phyloP scores from a whole-genome alignment of 2,113 vertebrate species.

The Anhinga anhinga region DNA sequence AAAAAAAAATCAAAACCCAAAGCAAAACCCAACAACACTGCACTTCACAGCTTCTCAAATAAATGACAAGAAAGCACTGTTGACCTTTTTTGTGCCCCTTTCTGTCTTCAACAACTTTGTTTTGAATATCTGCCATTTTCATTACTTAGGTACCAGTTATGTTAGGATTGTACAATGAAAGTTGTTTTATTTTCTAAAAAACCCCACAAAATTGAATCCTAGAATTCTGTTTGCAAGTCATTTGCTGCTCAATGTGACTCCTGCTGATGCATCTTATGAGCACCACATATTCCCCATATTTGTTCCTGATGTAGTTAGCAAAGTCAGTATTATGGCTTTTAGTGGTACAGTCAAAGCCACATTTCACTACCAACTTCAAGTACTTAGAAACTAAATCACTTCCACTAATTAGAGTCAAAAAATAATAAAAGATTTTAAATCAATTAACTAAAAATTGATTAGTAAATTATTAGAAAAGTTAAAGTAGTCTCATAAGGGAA shows the following conservation, averaged over 20 bases:
- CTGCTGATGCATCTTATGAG: neutral
- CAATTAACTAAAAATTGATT: neutral
- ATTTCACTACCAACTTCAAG: neutral
- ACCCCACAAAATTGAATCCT: neutral
- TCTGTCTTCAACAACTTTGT: too few relatives aligned
- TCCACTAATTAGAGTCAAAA: neutral
- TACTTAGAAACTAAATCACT: neutral
- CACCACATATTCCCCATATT: neutral
- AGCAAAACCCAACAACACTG: neutral
- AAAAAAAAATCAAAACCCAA: too few relatives aligned
- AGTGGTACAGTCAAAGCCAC: neutral
- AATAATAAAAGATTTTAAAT: neutral
- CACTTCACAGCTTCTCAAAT: neutral
- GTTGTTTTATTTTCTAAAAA: neutral
- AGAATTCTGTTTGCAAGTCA: neutral
- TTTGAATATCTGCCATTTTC: neutral
- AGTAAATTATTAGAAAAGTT: neutral
- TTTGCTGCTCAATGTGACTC: neutral
- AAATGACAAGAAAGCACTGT: neutral
- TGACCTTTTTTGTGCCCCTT: neutral
- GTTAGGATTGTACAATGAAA: neutral
- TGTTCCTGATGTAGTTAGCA: too few relatives aligned
- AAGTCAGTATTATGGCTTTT: neutral
- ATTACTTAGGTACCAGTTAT: neutral
- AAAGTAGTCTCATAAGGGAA: neutral